phyloP scores from a whole-genome alignment of 2,888 invertebrate genomes.

The Drosophila limbata region DNA sequence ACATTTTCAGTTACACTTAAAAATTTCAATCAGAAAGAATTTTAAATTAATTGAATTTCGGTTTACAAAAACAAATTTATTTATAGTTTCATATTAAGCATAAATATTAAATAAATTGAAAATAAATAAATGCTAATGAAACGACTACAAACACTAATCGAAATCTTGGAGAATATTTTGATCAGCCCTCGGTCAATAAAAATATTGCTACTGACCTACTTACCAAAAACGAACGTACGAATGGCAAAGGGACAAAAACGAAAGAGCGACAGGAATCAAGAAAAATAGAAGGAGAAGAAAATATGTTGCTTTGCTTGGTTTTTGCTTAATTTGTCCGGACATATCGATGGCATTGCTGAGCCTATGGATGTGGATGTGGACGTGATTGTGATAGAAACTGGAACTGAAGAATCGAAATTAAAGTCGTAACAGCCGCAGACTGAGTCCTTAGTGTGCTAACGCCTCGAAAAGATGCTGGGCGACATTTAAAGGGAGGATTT shows the following conservation, averaged over 20 bases:
- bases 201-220: constrained; percentile 72
- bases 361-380: not conserved
- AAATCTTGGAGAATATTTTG: not conserved
- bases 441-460: constrained; percentile 18
- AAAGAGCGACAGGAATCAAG: not conserved
- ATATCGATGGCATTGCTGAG: constrained; percentile 44
- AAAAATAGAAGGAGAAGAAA: not conserved
- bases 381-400: constrained; percentile 1
- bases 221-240: constrained; percentile 37
- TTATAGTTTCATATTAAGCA: too few relatives aligned
- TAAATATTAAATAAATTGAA: too few relatives aligned
- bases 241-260: constrained; percentile 1
- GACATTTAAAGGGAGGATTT: constrained; percentile 16
- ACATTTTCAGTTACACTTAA: too few relatives aligned
- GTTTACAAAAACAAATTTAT: too few relatives aligned
- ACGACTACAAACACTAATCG: not conserved
- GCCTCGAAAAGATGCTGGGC: constrained; percentile 3
- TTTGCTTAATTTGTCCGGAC: constrained; percentile 49
- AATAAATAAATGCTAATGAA: too few relatives aligned
- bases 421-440: constrained; percentile 27
- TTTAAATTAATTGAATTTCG: too few relatives aligned
- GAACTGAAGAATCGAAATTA: constrained; percentile 23
- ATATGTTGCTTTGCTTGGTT: constrained; percentile 27
- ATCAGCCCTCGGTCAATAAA: constrained; percentile 39
- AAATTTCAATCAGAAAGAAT: too few relatives aligned